phyloP scores from a whole-genome alignment of 2,888 invertebrate genomes.

The Neoitamus cyanurus region DNA sequence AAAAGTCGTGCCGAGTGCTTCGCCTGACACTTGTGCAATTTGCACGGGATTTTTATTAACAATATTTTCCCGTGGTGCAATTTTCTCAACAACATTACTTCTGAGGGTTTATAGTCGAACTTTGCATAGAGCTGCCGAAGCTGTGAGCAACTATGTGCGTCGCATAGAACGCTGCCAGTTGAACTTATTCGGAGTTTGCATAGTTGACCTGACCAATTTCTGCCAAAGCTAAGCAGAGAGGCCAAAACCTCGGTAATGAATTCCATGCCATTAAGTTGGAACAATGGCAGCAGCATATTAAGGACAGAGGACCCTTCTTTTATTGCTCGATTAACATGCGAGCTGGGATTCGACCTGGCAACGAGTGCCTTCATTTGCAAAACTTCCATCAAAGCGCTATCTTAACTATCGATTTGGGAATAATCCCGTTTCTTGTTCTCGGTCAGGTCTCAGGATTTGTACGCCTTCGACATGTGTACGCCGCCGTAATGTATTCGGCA shows the following conservation, averaged over 20 bases:
- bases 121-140: neutral
- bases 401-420: slow-evolving; percentile 51
- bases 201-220: slow-evolving; percentile 27
- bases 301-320: slow-evolving; percentile 46
- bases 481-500: slow-evolving; percentile 3
- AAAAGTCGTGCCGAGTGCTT: slow-evolving; percentile 44
- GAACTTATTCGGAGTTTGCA: neutral
- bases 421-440: slow-evolving; percentile 47
- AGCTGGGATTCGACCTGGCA: slow-evolving; percentile 25
- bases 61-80: neutral
- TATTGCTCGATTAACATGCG: slow-evolving; percentile 49
- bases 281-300: slow-evolving; percentile 47
- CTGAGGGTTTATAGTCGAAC: neutral
- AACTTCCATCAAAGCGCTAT: slow-evolving; percentile 51
- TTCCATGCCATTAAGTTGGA: slow-evolving; percentile 50
- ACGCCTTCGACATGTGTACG: slow-evolving; percentile 19
- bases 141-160: neutral
- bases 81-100: neutral
- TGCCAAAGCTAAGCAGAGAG: neutral
- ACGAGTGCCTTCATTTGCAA: slow-evolving; percentile 46
- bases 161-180: neutral
- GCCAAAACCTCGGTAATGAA: slow-evolving; percentile 46
- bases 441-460: slow-evolving; percentile 18
- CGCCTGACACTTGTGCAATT: slow-evolving; percentile 9
- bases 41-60: neutral